Conservation (phyloP, 2,113 vertebrate genomes). For the Leucoraja erinaceus region DNA sequence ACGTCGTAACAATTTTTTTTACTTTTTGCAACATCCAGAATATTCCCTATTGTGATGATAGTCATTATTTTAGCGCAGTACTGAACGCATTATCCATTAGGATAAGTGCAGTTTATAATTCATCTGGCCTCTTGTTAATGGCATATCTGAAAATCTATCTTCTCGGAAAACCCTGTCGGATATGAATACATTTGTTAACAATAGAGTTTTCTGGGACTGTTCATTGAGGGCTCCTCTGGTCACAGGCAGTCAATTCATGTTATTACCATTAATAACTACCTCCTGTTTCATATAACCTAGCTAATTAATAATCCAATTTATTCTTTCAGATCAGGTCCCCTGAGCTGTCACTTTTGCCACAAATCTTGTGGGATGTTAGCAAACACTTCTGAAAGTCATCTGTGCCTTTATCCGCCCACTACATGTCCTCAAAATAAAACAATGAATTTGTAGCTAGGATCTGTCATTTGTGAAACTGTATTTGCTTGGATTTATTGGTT, state of each 20-base stretch:
- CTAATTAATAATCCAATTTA: constrained; percentile 36
- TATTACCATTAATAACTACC: constrained; percentile 33
- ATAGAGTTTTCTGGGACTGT: constrained; percentile 3
- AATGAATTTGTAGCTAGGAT: constrained; percentile 3
- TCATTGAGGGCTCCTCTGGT: constrained; percentile 19
- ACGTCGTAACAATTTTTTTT: neutral
- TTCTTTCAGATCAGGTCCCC: neutral
- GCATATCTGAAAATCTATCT: neutral
- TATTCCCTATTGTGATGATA: neutral
- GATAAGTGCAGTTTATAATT: constrained; percentile 17
- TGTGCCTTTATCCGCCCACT: neutral
- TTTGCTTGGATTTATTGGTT: constrained; percentile 10
- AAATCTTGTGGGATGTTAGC: constrained; percentile 24
- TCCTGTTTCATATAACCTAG: constrained; percentile 21
- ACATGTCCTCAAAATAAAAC: constrained; percentile 2
- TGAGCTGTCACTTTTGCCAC: neutral
- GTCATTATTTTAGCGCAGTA: neutral
- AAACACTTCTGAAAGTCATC: constrained; percentile 24
- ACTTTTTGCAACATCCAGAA: neutral
- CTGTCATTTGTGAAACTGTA: neutral
- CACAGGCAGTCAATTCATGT: constrained; percentile 22
- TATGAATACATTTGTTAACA: constrained; percentile 17
- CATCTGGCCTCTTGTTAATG: neutral
- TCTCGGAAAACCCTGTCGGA: neutral
- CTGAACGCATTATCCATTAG: neutral